Evolutionary conservation across 2,113 vertebrate genomes (phyloP).

Genomic region (Xiphophorus hellerii): DNA sequence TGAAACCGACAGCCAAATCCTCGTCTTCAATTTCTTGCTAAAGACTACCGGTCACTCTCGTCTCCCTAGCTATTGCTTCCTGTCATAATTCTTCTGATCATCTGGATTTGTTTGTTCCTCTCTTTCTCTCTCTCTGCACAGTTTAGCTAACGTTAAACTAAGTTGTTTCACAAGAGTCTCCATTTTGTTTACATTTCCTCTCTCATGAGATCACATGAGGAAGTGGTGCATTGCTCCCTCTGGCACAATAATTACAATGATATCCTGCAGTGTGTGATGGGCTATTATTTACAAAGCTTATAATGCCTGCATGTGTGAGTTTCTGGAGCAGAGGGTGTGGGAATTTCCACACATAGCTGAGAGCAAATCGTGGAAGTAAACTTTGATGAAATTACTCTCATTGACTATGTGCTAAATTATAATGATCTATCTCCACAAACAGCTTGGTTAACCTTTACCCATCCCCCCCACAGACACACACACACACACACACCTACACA

Average conservation of each 20-base stretch:
- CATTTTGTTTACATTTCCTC: neutral
- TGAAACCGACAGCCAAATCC: neutral
- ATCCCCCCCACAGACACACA: neutral
- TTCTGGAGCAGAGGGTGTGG: conserved; percentile 26
- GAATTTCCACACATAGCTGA: conserved; percentile 39
- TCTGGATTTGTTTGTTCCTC: neutral
- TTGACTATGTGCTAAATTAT: neutral
- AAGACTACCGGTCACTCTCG: neutral
- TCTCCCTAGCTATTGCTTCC: neutral
- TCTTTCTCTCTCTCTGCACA: neutral
- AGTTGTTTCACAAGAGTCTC: conserved; percentile 1
- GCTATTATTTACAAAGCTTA: conserved; percentile 5
- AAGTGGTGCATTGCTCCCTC: conserved; percentile 10
- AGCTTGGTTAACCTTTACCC: neutral
- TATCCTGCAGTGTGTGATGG: conserved; percentile 1
- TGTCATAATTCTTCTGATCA: neutral
- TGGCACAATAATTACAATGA: neutral
- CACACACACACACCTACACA: conserved; percentile 12
- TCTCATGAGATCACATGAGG: neutral
- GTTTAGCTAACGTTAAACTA: neutral
- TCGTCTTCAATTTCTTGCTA: neutral
- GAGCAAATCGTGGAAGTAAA: conserved; percentile 24
- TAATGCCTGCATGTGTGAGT: neutral
- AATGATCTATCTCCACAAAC: conserved; percentile 7
- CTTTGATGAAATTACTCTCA: conserved; percentile 12